Evolutionary conservation across 2,888 invertebrate genomes (phyloP).

Genomic region (Melanostoma scalare): DNA sequence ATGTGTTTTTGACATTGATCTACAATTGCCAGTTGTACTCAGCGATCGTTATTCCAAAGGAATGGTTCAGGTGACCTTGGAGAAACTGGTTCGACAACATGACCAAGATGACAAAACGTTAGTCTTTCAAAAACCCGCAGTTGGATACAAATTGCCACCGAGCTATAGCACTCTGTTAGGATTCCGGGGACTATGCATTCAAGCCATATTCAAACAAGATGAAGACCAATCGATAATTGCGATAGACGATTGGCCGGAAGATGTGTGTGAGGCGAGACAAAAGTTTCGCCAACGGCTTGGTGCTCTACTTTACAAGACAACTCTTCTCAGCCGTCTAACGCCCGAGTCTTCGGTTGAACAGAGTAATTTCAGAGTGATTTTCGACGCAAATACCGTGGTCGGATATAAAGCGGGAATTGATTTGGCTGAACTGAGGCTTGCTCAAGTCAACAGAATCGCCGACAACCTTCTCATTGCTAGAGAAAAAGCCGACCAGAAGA

Average conservation of each 20-base stretch:
- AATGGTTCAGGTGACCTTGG: constrained; percentile 16
- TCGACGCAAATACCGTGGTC: constrained; percentile 10
- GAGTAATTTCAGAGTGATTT: constrained; percentile 27
- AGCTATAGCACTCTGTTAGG: constrained; percentile 79
- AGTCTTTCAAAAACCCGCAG: constrained; percentile 3
- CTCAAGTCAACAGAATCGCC: constrained; percentile 44
- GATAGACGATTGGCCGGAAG: neutral
- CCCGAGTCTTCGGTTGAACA: constrained; percentile 53
- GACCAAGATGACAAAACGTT: constrained; percentile 12
- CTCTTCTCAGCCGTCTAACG: constrained; percentile 77
- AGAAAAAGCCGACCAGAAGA: constrained; percentile 16
- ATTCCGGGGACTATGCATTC: constrained; percentile 78
- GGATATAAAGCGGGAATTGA: constrained; percentile 5
- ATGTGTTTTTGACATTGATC: constrained; percentile 65
- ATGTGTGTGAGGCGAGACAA: constrained; percentile 67
- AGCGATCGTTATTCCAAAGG: constrained; percentile 25
- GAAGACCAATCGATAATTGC: neutral
- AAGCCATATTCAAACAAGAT: constrained; percentile 47
- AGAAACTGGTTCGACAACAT: constrained; percentile 41
- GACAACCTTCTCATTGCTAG: constrained; percentile 35
- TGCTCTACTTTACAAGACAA: constrained; percentile 77
- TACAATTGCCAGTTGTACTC: constrained; percentile 20
- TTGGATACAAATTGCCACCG: constrained; percentile 75
- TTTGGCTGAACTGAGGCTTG: constrained; percentile 46
- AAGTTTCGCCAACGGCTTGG: constrained; percentile 77